phyloP scores from a whole-genome alignment of 2,888 invertebrate species.

The Mimumesa dahlbomi region DNA sequence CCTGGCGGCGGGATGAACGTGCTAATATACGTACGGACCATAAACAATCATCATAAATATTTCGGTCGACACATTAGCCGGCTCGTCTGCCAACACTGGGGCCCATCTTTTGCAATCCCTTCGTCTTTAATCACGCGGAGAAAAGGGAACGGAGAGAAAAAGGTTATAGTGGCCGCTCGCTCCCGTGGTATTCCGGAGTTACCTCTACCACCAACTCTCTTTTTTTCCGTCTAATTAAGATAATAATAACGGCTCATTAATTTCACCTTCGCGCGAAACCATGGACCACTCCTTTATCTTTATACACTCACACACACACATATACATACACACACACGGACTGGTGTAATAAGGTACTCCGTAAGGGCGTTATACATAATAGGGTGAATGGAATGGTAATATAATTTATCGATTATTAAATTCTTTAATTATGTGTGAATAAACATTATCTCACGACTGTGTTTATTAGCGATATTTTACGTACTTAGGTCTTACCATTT shows the following conservation, averaged over 20 bases:
- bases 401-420: too few species aligned
- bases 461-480: too few species aligned
- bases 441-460: too few species aligned
- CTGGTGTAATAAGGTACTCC: too few species aligned
- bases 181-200: slow-evolving; percentile 24
- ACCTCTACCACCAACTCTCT: background rate
- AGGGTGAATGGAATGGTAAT: too few species aligned
- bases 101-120: slow-evolving; percentile 60
- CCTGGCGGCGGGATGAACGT: slow-evolving; percentile 66
- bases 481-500: too few species aligned
- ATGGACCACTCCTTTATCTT: slow-evolving; percentile 16
- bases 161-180: slow-evolving; percentile 22
- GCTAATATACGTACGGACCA: slow-evolving; percentile 78
- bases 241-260: slow-evolving; percentile 56
- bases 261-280: slow-evolving; percentile 39
- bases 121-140: slow-evolving; percentile 63
- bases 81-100: slow-evolving; percentile 73
- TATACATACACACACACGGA: too few species aligned
- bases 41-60: slow-evolving; percentile 80
- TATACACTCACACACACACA: too few species aligned
- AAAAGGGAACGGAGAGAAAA: slow-evolving; percentile 6
- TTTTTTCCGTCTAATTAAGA: slow-evolving; percentile 61
- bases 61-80: slow-evolving; percentile 78
- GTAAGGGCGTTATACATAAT: too few species aligned
- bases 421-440: too few species aligned